Evolutionary conservation across 2,113 vertebrate species (phyloP), one percentile per base, ranked within the genome.

Genomic region (Chionomys nivalis): DNA sequence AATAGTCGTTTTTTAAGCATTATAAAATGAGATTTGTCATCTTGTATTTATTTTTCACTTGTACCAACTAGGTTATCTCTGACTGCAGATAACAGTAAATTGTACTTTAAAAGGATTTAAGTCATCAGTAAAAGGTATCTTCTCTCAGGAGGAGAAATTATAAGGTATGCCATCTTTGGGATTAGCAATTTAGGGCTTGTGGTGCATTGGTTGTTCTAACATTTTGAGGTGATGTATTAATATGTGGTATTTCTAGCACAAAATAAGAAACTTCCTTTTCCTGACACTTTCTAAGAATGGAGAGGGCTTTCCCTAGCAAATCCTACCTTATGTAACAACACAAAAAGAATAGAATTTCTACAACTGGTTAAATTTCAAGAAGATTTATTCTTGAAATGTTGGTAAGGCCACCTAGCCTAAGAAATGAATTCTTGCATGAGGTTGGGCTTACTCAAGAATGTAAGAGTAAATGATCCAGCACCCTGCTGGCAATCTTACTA

Each of bases 101-200:
- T 28, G 85, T 72, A 86, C 14, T 14, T 81, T 19, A 61, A 85
- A 79, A 91, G 49, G 49, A 85, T 73, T 94, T 61, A 73, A 7
- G 73, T 66, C 33, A 77, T 79, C 52, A 85, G 42, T n/a, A 93
- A 81, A 96, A 65, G 36, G 8, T 93, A 8, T 68, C 63, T 44
- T 70, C 36, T 89, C 31, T 85, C 75, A 87, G 75, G 94, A 89
- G 63, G 31, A 88, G 9, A 96, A 88, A 93, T 81, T 16, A n/a
- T 55, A 93, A 79, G 23, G 17, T 42, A 92, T 26, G 42, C 24
- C 21, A 95, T 90, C 93, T 93, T 88, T 68, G 75, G 7, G 16
- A 58, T 47, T 90, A 14, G 13, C 63, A 94, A 79, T 49, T 85
- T 61, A 81, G 58, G 70, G 28, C 26, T 63, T 16, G 3, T 55